Evolutionary conservation across 1,140 invertebrate genomes (phyloP).

Genomic region (Helicorthomorpha holstii): DNA sequence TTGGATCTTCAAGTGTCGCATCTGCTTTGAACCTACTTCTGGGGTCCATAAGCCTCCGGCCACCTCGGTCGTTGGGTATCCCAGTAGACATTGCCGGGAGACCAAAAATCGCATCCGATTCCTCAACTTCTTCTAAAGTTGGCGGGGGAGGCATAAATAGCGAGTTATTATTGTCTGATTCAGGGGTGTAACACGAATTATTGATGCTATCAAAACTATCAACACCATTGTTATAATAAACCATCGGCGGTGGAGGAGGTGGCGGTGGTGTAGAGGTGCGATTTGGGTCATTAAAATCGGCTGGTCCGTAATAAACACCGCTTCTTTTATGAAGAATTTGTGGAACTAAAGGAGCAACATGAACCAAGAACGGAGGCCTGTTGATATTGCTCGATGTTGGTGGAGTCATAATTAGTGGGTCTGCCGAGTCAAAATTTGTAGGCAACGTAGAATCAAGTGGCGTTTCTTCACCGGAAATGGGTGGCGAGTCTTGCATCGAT

Average conservation of each 20-base stretch:
- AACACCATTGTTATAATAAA: background rate
- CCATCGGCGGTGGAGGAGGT: background rate
- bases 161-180: background rate
- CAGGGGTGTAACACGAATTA: background rate
- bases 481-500: background rate
- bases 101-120: background rate
- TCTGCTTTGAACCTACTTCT: conserved; percentile 28
- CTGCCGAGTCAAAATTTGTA: background rate
- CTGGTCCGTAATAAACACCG: background rate
- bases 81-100: background rate
- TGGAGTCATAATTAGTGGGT: background rate
- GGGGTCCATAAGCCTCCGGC: background rate
- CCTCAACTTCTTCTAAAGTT: background rate
- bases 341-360: background rate
- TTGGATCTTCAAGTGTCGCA: conserved; percentile 43
- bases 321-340: background rate
- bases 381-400: background rate
- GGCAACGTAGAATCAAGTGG: background rate
- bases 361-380: background rate
- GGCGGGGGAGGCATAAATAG: background rate
- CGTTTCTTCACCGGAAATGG: conserved; percentile 1
- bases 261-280: background rate
- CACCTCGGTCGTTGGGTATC: background rate
- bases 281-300: background rate
- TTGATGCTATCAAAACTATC: background rate